Conservation (phyloP, 2,797 vertebrate genomes). For the Poeciliopsis infans region DNA sequence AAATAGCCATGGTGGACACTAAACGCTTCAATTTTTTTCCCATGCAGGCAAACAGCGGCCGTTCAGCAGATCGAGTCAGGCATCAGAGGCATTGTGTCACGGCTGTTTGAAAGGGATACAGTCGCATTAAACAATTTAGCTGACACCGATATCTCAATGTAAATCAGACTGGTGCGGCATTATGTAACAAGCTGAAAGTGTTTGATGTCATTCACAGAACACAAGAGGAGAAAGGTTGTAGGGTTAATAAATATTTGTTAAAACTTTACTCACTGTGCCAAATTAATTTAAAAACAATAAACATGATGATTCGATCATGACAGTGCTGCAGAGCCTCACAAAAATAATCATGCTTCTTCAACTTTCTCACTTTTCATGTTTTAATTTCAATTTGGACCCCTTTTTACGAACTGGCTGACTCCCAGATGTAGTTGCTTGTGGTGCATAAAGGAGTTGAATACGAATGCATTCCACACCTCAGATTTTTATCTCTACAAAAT, state of each 20-base stretch:
- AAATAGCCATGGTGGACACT: constrained; percentile 77
- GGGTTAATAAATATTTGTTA: background rate
- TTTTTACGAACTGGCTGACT: background rate
- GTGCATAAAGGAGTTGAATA: background rate
- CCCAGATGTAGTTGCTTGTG: background rate
- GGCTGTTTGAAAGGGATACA: constrained; percentile 16
- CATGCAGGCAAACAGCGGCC: constrained; percentile 27
- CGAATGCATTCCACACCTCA: background rate
- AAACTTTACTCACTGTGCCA: background rate
- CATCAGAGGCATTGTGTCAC: constrained; percentile 10
- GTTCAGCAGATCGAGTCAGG: constrained; percentile 11
- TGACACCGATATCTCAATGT: constrained; percentile 11
- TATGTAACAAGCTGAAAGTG: background rate
- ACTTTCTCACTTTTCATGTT: background rate
- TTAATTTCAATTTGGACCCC: background rate
- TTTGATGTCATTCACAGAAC: background rate
- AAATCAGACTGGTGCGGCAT: background rate
- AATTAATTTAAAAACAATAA: background rate
- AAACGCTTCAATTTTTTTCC: constrained; percentile 43
- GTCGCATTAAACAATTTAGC: constrained; percentile 14
- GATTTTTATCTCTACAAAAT: background rate
- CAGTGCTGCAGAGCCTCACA: background rate
- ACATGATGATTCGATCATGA: background rate
- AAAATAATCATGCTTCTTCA: background rate
- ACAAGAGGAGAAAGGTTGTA: background rate